Evolutionary conservation across 2,797 vertebrate species (phyloP).

Genomic region (Urosaurus nigricauda): DNA sequence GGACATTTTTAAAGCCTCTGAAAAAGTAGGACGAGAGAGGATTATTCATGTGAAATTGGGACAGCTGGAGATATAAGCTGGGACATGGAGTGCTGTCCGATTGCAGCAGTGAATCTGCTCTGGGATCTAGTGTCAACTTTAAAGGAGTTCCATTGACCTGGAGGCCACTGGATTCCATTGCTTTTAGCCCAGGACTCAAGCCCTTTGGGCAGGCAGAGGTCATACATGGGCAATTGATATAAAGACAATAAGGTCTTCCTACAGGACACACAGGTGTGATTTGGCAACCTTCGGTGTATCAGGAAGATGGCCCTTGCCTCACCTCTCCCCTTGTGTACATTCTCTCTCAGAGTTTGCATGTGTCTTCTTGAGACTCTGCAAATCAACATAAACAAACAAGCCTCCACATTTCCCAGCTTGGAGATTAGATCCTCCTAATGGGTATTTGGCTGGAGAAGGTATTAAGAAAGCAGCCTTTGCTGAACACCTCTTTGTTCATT

Average conservation of each 20-base stretch:
- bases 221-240: background rate
- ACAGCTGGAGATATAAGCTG: too few species aligned
- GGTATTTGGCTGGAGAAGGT: slow-evolving; percentile 1
- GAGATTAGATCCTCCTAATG: slow-evolving; percentile 17
- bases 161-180: too few species aligned
- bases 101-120: too few species aligned
- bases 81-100: too few species aligned
- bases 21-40: too few species aligned
- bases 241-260: background rate
- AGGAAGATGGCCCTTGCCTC: background rate
- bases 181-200: too few species aligned
- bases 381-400: slow-evolving; percentile 17
- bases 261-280: background rate
- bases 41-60: too few species aligned
- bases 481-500: background rate
- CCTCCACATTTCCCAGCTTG: slow-evolving; percentile 16
- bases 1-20: too few species aligned
- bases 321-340: background rate
- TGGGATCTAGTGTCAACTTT: too few species aligned
- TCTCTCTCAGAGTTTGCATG: background rate
- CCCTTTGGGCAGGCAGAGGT: background rate
- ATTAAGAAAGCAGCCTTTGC: background rate
- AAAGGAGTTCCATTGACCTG: too few species aligned
- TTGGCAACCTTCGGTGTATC: background rate
- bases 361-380: background rate